phyloP scores from a whole-genome alignment of 1,140 invertebrate species.

The Ceratoteleas bidentatus region DNA sequence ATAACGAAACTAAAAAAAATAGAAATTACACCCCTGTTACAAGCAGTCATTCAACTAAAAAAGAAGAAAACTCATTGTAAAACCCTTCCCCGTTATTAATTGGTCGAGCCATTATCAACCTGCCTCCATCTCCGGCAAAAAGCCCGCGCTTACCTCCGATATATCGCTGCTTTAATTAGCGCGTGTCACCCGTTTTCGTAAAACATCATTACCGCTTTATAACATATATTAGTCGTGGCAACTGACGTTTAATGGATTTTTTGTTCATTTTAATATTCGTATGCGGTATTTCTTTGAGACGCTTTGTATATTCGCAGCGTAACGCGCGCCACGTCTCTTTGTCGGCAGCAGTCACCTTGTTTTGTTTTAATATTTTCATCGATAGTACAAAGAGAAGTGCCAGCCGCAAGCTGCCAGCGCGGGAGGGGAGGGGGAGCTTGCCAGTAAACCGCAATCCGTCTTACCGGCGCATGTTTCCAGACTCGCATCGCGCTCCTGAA shows the following conservation, averaged over 20 bases:
- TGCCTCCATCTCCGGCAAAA: too few species aligned
- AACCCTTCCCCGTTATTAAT: too few species aligned
- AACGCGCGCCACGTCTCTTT: conserved; percentile 44
- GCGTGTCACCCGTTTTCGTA: conserved; percentile 13
- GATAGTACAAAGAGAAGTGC: conserved; percentile 64
- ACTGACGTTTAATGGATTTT: conserved; percentile 46
- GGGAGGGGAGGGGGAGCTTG: conserved; percentile 17
- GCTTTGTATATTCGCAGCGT: conserved; percentile 42
- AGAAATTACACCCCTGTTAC: too few species aligned
- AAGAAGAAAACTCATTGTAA: too few species aligned
- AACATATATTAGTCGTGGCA: conserved; percentile 37
- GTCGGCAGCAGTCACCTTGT: conserved; percentile 58
- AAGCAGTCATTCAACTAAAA: too few species aligned
- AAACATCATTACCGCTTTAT: conserved; percentile 36
- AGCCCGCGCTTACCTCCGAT: neutral
- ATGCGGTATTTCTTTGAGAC: conserved; percentile 57
- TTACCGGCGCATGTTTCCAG: conserved; percentile 54
- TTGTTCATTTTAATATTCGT: conserved; percentile 50
- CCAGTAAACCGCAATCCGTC: conserved; percentile 63
- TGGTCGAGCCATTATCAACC: too few species aligned
- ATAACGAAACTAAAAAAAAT: too few species aligned
- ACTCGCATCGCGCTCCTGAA: conserved; percentile 37
- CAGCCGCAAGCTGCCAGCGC: conserved; percentile 51
- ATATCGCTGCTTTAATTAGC: conserved; percentile 21
- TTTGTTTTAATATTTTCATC: conserved; percentile 69